Conservation (phyloP, 2,888 invertebrate genomes). For the Platerodrilus igneus region DNA sequence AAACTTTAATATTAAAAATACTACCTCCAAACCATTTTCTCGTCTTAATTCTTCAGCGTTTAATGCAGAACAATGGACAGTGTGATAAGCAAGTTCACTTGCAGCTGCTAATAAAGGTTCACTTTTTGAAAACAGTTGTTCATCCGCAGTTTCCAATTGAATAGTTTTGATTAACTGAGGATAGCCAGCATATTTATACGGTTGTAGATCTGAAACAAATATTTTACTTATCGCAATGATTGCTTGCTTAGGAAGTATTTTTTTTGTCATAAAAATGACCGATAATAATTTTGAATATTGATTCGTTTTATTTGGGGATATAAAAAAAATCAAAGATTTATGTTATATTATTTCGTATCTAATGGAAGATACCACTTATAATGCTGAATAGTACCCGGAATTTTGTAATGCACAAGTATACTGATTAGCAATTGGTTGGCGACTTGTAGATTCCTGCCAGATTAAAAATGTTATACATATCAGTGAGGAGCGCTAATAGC, state of each 20-base stretch:
- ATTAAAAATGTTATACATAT: no score
- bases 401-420: no score
- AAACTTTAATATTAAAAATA: slow-evolving; percentile 5
- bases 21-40: slow-evolving; percentile 85
- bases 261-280: no score
- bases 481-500: no score
- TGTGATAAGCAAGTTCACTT: slow-evolving; percentile 91
- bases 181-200: slow-evolving; percentile 99
- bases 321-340: no score
- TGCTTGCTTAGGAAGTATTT: background rate
- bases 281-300: no score
- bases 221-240: slow-evolving; percentile 7
- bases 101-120: slow-evolving; percentile 84
- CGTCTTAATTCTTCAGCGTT: slow-evolving; percentile 96
- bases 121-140: slow-evolving; percentile 83
- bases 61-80: slow-evolving; percentile 91
- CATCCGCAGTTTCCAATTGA: slow-evolving; percentile 87
- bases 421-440: no score
- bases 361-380: no score
- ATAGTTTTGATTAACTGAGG: slow-evolving; percentile 95
- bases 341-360: no score
- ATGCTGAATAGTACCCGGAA: no score
- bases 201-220: slow-evolving; percentile 66
- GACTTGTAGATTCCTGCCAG: no score
- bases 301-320: no score